Conservation (phyloP, 2,113 vertebrate genomes). For the Serilophus lunatus region DNA sequence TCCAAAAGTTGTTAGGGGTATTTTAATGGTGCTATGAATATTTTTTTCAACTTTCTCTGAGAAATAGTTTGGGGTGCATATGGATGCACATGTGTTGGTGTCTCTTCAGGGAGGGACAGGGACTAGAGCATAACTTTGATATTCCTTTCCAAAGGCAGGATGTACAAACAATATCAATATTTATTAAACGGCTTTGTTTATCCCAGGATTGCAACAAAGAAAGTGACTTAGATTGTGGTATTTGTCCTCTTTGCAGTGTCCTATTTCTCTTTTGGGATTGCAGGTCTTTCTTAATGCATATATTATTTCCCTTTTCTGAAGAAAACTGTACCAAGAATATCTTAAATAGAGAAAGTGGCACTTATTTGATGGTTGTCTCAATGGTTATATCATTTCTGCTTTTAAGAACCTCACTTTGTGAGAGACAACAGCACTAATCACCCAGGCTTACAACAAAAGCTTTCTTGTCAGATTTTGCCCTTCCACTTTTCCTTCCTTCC, state of each 20-base stretch:
- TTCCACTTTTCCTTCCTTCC: constrained; percentile 34
- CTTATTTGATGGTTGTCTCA: neutral
- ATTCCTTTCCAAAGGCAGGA: constrained; percentile 19
- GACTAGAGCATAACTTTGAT: neutral
- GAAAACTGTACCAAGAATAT: neutral
- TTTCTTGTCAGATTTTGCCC: constrained; percentile 1
- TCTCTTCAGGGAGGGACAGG: neutral
- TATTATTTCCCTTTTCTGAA: constrained; percentile 39
- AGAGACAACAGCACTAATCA: neutral
- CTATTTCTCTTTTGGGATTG: constrained; percentile 3
- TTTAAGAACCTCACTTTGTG: neutral
- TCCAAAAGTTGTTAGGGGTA: neutral
- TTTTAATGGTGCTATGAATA: neutral
- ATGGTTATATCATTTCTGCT: constrained; percentile 11
- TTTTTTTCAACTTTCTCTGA: neutral
- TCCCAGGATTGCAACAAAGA: constrained; percentile 48
- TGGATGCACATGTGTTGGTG: neutral
- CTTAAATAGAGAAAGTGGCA: constrained; percentile 9
- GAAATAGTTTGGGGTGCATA: neutral
- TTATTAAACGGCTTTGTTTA: constrained; percentile 56
- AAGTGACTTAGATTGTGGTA: constrained; percentile 9
- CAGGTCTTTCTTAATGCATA: neutral
- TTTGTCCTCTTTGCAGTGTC: constrained; percentile 42
- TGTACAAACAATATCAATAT: constrained; percentile 62
- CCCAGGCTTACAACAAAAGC: neutral